Conservation (phyloP, 2,888 invertebrate genomes). For the Bellardia bayeri region DNA sequence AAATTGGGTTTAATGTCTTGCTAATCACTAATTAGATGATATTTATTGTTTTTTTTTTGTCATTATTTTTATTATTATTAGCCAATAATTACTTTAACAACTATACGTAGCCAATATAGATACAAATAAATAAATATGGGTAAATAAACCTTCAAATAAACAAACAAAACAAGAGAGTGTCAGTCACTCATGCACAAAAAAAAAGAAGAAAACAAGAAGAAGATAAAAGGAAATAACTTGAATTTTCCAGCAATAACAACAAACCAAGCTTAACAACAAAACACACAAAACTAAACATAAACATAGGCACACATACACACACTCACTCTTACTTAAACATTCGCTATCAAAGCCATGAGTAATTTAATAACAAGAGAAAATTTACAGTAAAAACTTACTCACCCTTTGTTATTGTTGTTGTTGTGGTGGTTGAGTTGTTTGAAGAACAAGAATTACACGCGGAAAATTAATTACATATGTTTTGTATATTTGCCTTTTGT, state of each 20-base stretch:
- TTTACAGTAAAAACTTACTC: conserved; percentile 3
- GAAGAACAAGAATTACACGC: conserved; percentile 32
- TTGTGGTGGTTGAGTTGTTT: neutral
- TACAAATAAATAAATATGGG: conserved; percentile 46
- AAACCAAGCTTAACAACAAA: conserved; percentile 37
- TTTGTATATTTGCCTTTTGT: neutral
- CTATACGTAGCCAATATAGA: neutral
- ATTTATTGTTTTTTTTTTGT: neutral
- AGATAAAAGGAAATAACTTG: conserved; percentile 66
- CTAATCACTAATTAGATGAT: conserved; percentile 24
- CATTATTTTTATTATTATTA: neutral
- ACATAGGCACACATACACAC: neutral
- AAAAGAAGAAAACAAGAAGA: conserved; percentile 15
- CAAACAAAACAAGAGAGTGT: conserved; percentile 39
- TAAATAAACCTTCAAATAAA: conserved; percentile 68
- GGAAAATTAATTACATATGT: conserved; percentile 37
- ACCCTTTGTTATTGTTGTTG: conserved; percentile 29
- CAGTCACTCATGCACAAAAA: conserved; percentile 14
- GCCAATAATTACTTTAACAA: conserved; percentile 6
- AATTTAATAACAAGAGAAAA: neutral
- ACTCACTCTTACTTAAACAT: no score
- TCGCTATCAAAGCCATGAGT: neutral
- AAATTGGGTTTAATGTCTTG: neutral
- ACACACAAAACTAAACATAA: neutral
- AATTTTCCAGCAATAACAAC: conserved; percentile 62